These are phyloP conservation scores for Napeogenes inachia DNA, from an alignment of 2,888 invertebrate genomes.

Conservation along the genomic window DNA sequence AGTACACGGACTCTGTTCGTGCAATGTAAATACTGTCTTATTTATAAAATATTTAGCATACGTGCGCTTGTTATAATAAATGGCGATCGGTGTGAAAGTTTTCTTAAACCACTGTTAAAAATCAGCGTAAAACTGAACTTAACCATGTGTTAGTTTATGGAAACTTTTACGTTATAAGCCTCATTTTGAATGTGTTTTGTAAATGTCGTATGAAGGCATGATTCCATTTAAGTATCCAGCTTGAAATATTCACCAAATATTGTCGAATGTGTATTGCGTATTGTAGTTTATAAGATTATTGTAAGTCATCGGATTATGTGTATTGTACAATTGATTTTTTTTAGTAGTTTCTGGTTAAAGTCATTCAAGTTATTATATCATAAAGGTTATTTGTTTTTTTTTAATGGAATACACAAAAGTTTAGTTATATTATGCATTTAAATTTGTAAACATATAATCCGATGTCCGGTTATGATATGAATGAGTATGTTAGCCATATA, in stretches of 20 bases:
- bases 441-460: slow-evolving; percentile 24
- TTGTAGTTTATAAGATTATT: slow-evolving; percentile 15
- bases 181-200: slow-evolving; percentile 9
- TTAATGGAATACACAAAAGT: no score
- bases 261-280: slow-evolving; percentile 12
- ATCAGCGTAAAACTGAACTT: neutral
- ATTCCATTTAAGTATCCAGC: slow-evolving; percentile 15
- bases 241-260: slow-evolving; percentile 25
- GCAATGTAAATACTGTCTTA: slow-evolving; percentile 56
- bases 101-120: neutral
- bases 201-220: slow-evolving; percentile 15
- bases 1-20: slow-evolving; percentile 44
- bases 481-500: slow-evolving; percentile 62
- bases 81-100: neutral
- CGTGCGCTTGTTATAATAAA: slow-evolving; percentile 23
- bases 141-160: neutral
- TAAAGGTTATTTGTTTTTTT: slow-evolving; percentile 1
- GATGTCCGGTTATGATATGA: slow-evolving; percentile 46
- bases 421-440: slow-evolving; percentile 12
- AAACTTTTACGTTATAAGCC: neutral
- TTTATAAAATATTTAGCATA: slow-evolving; percentile 36
- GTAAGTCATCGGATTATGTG: slow-evolving; percentile 5
- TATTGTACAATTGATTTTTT: neutral
- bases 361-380: no score
- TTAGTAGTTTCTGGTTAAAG: no score